Base-by-base conservation (phyloP, 2,113 vertebrate species). In the Craseonycteris thonglongyai region DNA sequence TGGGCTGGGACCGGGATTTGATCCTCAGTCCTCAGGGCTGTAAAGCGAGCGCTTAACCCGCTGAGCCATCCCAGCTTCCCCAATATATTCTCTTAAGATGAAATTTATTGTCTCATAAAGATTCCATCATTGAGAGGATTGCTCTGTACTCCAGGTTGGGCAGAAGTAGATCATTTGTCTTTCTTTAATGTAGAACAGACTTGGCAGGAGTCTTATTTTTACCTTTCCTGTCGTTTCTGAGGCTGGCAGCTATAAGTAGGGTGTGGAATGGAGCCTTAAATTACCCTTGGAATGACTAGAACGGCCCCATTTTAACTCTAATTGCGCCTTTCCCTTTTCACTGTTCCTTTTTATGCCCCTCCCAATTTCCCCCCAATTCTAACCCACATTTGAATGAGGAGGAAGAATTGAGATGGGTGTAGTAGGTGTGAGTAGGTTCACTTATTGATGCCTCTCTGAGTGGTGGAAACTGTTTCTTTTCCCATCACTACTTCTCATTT, bases 221-320 rank as follows among this genome's bases (percentile, higher is more conserved):
- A 88, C 87, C 88, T 92, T 90, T 75, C 90, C 93, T 95, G 93
- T 95, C 95, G 66, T 96, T 96, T 94, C 71, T 61, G 96, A 96
- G 92, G 58, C 90, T 85, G 92, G 84, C 83, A 95, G 84, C 76
- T 90, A n/a, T 61, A 95, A 86, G 45, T 35, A 65, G 93, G 87
- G 76, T 90, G 95, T 94, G 95, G 95, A 84, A 51, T 69, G 51
- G 88, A 96, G 90, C 81, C n/a, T 4, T 95, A 85, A 96, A 94
- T 96, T 82, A 90, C 51, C 30, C 69, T 83, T 49, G 45, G 49
- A 45, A 69, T 75, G 93, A 35, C 76, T 91, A 49, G 68, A 87
- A 81, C 26, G 30, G 56, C 47, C 94, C 81, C n/a, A 35, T 96
- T 97, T 97, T 97, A 97, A 95, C 82, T 93, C 47, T 94, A 93